Conservation (phyloP, 2,113 vertebrate genomes). For the Pangasianodon hypophthalmus region DNA sequence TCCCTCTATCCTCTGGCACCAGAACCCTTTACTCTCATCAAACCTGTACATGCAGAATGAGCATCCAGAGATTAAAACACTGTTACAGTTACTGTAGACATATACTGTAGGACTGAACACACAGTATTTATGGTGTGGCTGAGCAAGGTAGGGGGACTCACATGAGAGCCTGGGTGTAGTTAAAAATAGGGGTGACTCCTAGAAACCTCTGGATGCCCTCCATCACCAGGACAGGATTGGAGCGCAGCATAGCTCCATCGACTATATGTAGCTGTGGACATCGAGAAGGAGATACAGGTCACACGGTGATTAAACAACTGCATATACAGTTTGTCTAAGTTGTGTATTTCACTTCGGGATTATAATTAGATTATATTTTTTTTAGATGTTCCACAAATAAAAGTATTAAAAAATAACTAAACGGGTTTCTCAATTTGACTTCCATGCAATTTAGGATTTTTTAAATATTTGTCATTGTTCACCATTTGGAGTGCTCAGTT, state of each 20-base stretch:
- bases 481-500: background rate
- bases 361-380: background rate
- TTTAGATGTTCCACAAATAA: background rate
- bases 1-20: conserved; percentile 91
- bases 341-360: too few relatives aligned
- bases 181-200: conserved; percentile 87
- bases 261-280: conserved; percentile 85
- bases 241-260: conserved; percentile 87
- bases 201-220: conserved; percentile 93
- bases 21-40: conserved; percentile 95
- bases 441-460: background rate
- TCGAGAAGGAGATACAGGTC: background rate
- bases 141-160: conserved; percentile 49
- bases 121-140: too few relatives aligned
- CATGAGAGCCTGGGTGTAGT: conserved; percentile 87
- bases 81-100: background rate
- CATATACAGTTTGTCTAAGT: background rate
- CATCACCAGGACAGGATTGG: conserved; percentile 87
- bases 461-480: background rate
- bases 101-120: background rate
- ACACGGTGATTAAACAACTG: background rate
- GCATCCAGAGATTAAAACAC: background rate
- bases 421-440: background rate
- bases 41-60: conserved; percentile 74
- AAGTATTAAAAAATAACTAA: background rate